Conservation (phyloP, 2,797 vertebrate genomes). For the Malacoctenus gilli region DNA sequence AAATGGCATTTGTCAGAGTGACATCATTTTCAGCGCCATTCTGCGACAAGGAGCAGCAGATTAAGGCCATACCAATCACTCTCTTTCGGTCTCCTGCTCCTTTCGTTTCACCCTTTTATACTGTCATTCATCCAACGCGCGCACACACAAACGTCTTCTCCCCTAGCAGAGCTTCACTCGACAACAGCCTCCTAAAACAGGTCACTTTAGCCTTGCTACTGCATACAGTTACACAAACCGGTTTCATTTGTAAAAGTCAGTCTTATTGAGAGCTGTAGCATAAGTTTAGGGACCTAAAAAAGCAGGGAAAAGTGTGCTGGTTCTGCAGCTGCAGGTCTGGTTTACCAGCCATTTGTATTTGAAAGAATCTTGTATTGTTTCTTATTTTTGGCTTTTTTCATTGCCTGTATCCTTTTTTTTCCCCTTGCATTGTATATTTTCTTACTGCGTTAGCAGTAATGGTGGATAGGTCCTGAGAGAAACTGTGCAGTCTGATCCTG, state of each 20-base stretch:
- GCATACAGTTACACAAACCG: constrained; percentile 23
- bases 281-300: constrained; percentile 18
- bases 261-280: constrained; percentile 14
- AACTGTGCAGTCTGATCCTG: constrained; percentile 35
- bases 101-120: constrained; percentile 28
- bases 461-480: constrained; percentile 18
- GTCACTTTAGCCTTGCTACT: constrained; percentile 11
- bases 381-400: constrained; percentile 6
- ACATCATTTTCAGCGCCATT: constrained; percentile 57
- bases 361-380: constrained; percentile 1
- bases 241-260: constrained; percentile 21
- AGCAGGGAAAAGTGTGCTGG: not conserved
- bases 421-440: constrained; percentile 5
- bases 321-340: constrained; percentile 17
- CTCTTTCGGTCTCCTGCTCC: constrained; percentile 11
- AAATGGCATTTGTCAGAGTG: constrained; percentile 54
- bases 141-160: constrained; percentile 8
- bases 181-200: constrained; percentile 10
- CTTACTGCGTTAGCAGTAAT: not conserved
- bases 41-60: constrained; percentile 49
- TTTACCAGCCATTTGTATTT: not conserved
- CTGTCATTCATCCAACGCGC: constrained; percentile 42
- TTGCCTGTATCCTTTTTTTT: not conserved
- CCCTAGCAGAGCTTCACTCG: constrained; percentile 16
- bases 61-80: constrained; percentile 51